These are phyloP conservation scores for Eulemur coronatus DNA, from an alignment of 2,797 vertebrate species.

Conservation along the genomic window DNA sequence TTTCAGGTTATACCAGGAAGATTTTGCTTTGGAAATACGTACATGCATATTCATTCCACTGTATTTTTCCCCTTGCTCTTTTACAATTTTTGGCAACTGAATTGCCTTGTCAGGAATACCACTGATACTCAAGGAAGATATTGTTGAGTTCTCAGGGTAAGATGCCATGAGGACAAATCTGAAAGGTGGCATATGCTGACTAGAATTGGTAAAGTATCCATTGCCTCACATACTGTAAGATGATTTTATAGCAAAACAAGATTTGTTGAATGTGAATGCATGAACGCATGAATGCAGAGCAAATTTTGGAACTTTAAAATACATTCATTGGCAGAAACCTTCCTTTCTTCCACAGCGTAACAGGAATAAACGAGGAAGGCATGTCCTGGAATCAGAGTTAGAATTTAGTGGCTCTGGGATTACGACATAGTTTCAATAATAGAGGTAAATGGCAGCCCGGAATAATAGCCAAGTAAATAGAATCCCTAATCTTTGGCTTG, in stretches of 20 bases:
- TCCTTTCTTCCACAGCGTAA: neutral
- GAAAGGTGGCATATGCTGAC: neutral
- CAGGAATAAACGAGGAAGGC: neutral
- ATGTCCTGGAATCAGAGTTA: neutral
- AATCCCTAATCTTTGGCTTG: constrained; percentile 28
- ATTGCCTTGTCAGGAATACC: neutral
- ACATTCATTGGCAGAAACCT: neutral
- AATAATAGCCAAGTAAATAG: neutral
- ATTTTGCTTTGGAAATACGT: neutral
- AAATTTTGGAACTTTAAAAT: neutral
- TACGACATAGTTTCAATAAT: neutral
- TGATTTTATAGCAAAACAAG: neutral
- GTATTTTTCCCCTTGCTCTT: neutral
- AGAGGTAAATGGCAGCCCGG: neutral
- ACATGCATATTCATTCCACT: neutral
- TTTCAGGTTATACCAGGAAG: neutral
- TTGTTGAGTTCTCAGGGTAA: neutral
- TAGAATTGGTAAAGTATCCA: rapidly evolving
- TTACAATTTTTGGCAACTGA: neutral
- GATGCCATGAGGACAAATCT: neutral
- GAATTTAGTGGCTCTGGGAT: neutral
- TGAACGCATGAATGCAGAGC: rapidly evolving
- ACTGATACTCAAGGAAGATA: neutral
- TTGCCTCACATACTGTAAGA: neutral
- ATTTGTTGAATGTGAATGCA: neutral